A percentile compares a stretch with the other conserved stretches of the same genome.
Evolutionary conservation across 2,797 vertebrate genomes (phyloP).

Genomic region (Sebastiscus albofasciatus): DNA sequence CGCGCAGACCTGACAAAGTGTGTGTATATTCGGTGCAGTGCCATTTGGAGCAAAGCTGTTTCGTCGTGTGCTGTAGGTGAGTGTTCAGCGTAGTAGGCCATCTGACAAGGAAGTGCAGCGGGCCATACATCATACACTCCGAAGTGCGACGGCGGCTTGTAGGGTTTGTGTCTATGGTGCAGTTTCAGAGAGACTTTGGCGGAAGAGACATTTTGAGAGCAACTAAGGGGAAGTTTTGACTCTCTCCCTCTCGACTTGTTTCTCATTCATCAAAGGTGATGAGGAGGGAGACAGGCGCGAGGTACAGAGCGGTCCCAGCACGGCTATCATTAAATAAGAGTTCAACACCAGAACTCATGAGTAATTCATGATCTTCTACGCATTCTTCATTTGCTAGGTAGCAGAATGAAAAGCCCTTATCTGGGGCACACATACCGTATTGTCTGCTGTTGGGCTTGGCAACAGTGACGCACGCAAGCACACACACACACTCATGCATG

Average conservation of each 20-base stretch:
- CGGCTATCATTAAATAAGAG: constrained; percentile 77
- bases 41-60: constrained; percentile 40
- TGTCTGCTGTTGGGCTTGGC: constrained; percentile 26
- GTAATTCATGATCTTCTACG: constrained; percentile 77
- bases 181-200: constrained; percentile 26
- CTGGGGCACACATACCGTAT: constrained; percentile 55
- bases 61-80: constrained; percentile 54
- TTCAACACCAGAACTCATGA: constrained; percentile 76
- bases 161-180: constrained; percentile 46
- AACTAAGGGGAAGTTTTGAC: constrained; percentile 34
- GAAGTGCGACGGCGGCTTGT: constrained; percentile 18
- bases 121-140: constrained; percentile 56
- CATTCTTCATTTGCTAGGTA: constrained; percentile 62
- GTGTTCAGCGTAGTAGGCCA: constrained; percentile 54
- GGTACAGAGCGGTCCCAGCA: constrained; percentile 49
- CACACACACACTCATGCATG: not conserved
- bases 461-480: constrained; percentile 6
- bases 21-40: constrained; percentile 38
- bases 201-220: constrained; percentile 46
- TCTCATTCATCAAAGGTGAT: constrained; percentile 70
- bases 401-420: constrained; percentile 67
- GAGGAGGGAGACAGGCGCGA: constrained; percentile 49
- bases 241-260: constrained; percentile 30
- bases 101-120: constrained; percentile 43
- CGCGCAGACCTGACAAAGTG: constrained; percentile 37